Percentiles rank a stretch among this genome's conserved stretches.
These are phyloP conservation scores for Tetranychus cinnabarinus DNA, from an alignment of 1,140 invertebrate species.

Conservation along the genomic window DNA sequence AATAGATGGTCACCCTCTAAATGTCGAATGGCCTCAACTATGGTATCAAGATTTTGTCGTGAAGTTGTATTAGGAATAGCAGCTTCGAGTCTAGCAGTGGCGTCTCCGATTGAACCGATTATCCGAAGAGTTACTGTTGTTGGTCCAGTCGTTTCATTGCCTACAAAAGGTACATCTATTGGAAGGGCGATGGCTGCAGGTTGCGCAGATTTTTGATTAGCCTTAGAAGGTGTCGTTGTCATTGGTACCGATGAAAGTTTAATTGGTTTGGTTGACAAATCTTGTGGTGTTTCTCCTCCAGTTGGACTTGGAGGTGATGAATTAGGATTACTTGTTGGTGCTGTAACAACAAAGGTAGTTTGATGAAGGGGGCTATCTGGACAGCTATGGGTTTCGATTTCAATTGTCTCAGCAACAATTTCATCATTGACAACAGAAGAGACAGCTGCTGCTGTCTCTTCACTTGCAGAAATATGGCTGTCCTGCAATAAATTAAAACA, in stretches of 20 bases:
- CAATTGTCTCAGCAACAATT: constrained; percentile 8
- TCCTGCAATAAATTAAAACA: background rate
- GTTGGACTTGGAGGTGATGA: background rate
- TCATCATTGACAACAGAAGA: constrained; percentile 5
- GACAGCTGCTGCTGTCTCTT: constrained; percentile 9
- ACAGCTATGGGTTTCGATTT: constrained; percentile 10
- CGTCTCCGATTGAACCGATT: background rate
- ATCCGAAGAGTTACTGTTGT: background rate
- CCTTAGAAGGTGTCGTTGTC: background rate
- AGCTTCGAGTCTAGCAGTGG: background rate
- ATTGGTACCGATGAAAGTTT: background rate
- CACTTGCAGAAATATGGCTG: background rate
- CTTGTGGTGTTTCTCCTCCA: background rate
- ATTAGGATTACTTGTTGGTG: background rate
- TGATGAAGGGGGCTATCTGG: constrained; percentile 4
- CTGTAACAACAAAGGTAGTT: background rate
- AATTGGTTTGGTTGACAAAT: background rate
- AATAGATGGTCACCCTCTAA: constrained; percentile 82
- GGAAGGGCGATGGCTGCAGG: constrained; percentile 12
- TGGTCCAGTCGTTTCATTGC: background rate
- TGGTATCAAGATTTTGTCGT: constrained; percentile 81
- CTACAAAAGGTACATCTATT: constrained; percentile 10
- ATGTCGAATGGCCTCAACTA: constrained; percentile 87
- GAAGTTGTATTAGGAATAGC: constrained; percentile 29
- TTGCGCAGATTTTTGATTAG: background rate